Evolutionary conservation across 2,113 vertebrate species (phyloP).

Genomic region (Poeciliopsis prolifica): DNA sequence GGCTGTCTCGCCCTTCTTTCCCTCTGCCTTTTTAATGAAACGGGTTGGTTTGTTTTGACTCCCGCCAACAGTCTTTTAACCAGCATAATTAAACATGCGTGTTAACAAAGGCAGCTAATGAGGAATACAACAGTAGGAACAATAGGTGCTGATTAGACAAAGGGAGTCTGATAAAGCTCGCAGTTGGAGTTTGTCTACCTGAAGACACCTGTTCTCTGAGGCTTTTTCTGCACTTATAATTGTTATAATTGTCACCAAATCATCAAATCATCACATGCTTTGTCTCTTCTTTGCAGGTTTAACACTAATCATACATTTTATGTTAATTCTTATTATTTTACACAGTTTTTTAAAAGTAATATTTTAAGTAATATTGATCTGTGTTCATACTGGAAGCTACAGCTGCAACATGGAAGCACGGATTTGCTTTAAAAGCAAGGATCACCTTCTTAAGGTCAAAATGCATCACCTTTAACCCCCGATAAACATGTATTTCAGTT

Average conservation of each 20-base stretch:
- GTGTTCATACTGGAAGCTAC: not conserved
- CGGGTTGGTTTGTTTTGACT: slow-evolving; percentile 84
- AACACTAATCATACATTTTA: slow-evolving; percentile 20
- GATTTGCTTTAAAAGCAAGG: not conserved
- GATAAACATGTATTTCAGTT: not conserved
- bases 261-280: slow-evolving; percentile 37
- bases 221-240: slow-evolving; percentile 11
- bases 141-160: slow-evolving; percentile 86
- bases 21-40: slow-evolving; percentile 44
- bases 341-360: not conserved
- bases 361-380: slow-evolving; percentile 1
- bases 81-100: slow-evolving; percentile 91
- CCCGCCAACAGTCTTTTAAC: slow-evolving; percentile 87
- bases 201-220: slow-evolving; percentile 61
- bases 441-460: not conserved
- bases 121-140: slow-evolving; percentile 91
- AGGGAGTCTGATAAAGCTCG: slow-evolving; percentile 58
- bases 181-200: slow-evolving; percentile 52
- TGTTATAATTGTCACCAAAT: slow-evolving; percentile 36
- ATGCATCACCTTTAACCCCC: not conserved
- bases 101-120: slow-evolving; percentile 95
- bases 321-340: slow-evolving; percentile 12
- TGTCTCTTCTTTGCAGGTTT: slow-evolving; percentile 20
- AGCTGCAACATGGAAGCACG: slow-evolving; percentile 29
- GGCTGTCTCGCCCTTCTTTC: slow-evolving; percentile 1